Evolutionary conservation across 1,140 invertebrate genomes (phyloP), one percentile per base, ranked within the genome.

Genomic region (Aradophagus sp.): DNA sequence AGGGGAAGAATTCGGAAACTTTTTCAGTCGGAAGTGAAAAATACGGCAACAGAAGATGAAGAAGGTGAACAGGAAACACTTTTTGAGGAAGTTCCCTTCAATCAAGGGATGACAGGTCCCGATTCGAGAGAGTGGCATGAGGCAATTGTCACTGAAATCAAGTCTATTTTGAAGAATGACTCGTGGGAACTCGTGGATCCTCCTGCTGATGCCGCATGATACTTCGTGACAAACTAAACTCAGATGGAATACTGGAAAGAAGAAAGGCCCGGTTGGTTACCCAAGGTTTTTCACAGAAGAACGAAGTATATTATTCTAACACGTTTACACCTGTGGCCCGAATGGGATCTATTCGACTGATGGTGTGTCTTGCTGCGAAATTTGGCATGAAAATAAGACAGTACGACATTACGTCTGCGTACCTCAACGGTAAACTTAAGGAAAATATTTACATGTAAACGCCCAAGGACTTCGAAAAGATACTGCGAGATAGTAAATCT

Each of bases 371-470:
- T n/a, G 53, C 55, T 7, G 41, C 27, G 0, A n/a, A 4, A n/a
- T 13, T 41, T 3, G n/a, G 12, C 0, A 52, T 68, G 53, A 20
- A 20, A 1, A 53, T 59, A 5, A 26, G 7, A 2, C 50, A 63
- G 20, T 56, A 48, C 13, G 56, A 63, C 12, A 50, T 56, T 0
- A 44, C 27, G 5, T 23, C 47, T 0, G 65, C 65, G 0, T 68
- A 70, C 42, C 31, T 80, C n/a, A 73, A 82, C 53, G 73, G 71
- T 4, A 27, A 31, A 8, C 7, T 69, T 1, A 26, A 69, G 14
- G 56, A 53, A 7, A 10, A 42, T 1, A 15, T 61, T n/a, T n/a
- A n/a, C 2, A 61, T 61, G 50, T 14, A 55, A 14, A 4, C 15
- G 0, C 55, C 65, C 20, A 68, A 45, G 36, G 17, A 55, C 13